Evolutionary conservation across 2,113 vertebrate species (phyloP).

Genomic region (Mobula birostris): DNA sequence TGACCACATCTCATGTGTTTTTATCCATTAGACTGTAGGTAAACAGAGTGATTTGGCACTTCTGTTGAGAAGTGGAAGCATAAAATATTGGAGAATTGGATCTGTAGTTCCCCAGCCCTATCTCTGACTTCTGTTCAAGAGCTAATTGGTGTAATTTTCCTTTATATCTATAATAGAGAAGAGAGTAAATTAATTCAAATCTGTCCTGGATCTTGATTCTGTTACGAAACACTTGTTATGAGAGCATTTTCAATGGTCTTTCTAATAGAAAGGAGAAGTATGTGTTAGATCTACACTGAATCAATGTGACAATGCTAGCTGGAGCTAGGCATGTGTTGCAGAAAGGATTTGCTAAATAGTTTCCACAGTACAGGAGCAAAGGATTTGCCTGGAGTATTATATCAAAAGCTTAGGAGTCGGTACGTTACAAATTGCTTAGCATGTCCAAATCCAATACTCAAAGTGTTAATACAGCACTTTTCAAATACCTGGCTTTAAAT

Average conservation of each 20-base stretch:
- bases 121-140: not conserved
- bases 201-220: not conserved
- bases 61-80: not conserved
- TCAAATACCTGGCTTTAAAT: not conserved
- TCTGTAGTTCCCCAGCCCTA: not conserved
- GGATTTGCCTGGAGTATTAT: not conserved
- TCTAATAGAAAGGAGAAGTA: not conserved
- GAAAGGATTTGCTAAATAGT: not conserved
- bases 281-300: not conserved
- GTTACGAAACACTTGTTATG: not conserved
- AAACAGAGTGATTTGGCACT: not conserved
- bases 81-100: not conserved
- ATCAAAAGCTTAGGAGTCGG: not conserved
- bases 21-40: constrained; percentile 4
- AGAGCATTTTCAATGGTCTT: not conserved
- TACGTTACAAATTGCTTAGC: not conserved
- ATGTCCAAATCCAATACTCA: not conserved
- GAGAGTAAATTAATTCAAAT: not conserved
- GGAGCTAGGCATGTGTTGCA: not conserved
- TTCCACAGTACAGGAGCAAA: not conserved
- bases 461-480: not conserved
- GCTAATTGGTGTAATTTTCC: not conserved
- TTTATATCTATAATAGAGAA: not conserved
- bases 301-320: too few relatives aligned
- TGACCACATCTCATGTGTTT: not conserved